Evolutionary conservation across 1,140 invertebrate genomes (phyloP).

Genomic region (Chlorops oryzae): DNA sequence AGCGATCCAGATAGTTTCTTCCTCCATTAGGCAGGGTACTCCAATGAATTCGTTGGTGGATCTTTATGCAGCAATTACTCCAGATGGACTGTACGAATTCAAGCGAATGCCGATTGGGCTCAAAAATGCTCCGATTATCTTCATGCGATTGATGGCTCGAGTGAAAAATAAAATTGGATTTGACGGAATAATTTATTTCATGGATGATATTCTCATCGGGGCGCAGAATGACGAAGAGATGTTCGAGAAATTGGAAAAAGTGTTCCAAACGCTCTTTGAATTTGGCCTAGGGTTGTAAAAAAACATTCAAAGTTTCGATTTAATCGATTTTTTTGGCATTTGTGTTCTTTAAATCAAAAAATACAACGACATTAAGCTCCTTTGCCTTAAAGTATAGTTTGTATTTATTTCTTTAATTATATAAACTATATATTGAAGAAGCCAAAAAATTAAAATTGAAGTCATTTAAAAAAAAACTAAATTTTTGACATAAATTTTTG

Average conservation of each 20-base stretch:
- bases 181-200: background rate
- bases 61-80: slow-evolving; percentile 26
- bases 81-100: slow-evolving; percentile 46
- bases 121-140: slow-evolving; percentile 26
- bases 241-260: background rate
- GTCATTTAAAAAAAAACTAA: too few relatives aligned
- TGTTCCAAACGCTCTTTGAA: background rate
- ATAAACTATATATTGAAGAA: too few relatives aligned
- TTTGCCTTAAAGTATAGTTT: too few relatives aligned
- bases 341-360: too few relatives aligned
- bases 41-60: slow-evolving; percentile 18
- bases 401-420: too few relatives aligned
- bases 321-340: too few relatives aligned
- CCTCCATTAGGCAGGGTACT: slow-evolving; percentile 27
- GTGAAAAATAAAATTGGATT: background rate
- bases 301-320: too few relatives aligned
- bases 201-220: slow-evolving; percentile 14
- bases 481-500: too few relatives aligned
- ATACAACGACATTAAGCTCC: too few relatives aligned
- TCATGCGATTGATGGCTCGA: background rate
- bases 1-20: slow-evolving; percentile 27
- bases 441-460: too few relatives aligned
- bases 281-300: too few relatives aligned
- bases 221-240: slow-evolving; percentile 12
- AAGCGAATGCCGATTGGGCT: slow-evolving; percentile 50